Evolutionary conservation across 1,140 invertebrate species (phyloP).

Genomic region (Heliconius nattereri): DNA sequence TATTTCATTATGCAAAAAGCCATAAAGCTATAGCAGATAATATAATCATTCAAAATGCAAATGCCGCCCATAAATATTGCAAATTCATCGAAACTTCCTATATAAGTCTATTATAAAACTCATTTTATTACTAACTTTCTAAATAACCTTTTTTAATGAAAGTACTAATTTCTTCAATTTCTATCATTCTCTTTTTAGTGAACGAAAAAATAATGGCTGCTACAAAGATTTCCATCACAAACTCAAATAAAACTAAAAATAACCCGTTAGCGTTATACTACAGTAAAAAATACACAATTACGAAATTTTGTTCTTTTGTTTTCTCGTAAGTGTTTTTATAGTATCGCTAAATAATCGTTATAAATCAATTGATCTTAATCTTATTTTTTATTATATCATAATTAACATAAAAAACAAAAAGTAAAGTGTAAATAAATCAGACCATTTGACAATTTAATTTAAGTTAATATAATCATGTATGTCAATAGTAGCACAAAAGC

Average conservation of each 20-base stretch:
- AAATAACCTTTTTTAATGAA: constrained; percentile 22
- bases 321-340: neutral
- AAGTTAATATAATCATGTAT: neutral
- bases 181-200: neutral
- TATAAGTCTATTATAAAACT: constrained; percentile 1
- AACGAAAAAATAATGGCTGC: neutral
- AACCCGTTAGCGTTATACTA: neutral
- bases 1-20: neutral
- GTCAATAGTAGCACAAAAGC: no score
- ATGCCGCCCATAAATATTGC: neutral
- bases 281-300: neutral
- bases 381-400: neutral
- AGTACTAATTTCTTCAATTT: constrained; percentile 18
- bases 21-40: neutral
- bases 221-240: constrained; percentile 5
- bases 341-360: neutral
- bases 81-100: neutral
- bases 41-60: neutral
- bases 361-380: neutral
- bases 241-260: constrained; percentile 10
- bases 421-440: neutral
- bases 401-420: neutral
- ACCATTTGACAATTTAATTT: no score
- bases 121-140: constrained; percentile 22
- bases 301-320: neutral